These are phyloP conservation scores for Netelia fuscicornis DNA, from an alignment of 2,888 invertebrate genomes.

Conservation along the genomic window DNA sequence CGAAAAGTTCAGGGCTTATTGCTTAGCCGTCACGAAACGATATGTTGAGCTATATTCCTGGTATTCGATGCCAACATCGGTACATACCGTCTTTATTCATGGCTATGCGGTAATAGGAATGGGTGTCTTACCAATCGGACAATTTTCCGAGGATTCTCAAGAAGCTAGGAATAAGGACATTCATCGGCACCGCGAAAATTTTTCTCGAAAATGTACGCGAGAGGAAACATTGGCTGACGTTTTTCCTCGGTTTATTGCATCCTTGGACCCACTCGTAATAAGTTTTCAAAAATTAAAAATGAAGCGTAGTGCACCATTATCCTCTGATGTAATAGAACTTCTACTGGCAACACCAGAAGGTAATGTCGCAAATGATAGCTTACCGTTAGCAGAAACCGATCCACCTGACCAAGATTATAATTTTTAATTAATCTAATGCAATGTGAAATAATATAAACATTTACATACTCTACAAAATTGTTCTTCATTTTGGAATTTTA, in stretches of 20 bases:
- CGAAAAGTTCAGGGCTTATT: constrained; percentile 50
- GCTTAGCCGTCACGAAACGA: not conserved
- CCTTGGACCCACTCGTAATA: constrained; percentile 11
- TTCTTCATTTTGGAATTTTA: constrained; percentile 13
- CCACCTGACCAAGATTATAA: constrained; percentile 3
- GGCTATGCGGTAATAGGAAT: constrained; percentile 1
- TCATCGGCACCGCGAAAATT: not conserved
- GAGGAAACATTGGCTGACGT: not conserved
- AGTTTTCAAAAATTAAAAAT: constrained; percentile 1
- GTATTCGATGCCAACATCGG: constrained; percentile 2
- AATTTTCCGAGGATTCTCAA: constrained; percentile 2
- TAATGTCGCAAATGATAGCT: constrained; percentile 8
- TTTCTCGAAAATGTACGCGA: constrained; percentile 15
- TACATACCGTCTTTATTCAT: constrained; percentile 20
- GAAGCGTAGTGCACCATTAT: constrained; percentile 17
- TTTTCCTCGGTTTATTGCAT: constrained; percentile 1
- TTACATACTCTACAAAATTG: constrained; percentile 9
- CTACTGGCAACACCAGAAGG: constrained; percentile 12
- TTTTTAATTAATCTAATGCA: constrained; percentile 8
- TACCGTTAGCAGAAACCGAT: constrained; percentile 10
- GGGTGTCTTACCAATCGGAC: constrained; percentile 1
- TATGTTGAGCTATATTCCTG: constrained; percentile 14
- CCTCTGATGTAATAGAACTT: constrained; percentile 20
- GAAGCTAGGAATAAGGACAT: constrained; percentile 24
- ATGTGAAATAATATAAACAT: constrained; percentile 12